Evolutionary conservation across 2,113 vertebrate genomes (phyloP).

Genomic region (Malurus alboscapulatus): DNA sequence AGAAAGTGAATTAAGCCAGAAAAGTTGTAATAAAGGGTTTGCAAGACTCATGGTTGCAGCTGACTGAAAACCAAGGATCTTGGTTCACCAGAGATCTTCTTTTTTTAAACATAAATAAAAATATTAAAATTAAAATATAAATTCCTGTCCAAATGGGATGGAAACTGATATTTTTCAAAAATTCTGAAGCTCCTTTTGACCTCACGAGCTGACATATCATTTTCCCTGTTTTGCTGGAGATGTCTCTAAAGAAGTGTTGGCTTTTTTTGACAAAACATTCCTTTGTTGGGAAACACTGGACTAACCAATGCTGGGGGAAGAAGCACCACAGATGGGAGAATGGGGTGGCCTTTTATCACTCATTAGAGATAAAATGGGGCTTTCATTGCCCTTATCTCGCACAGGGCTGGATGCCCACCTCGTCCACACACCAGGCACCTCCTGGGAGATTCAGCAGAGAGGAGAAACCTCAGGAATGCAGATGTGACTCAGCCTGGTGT

Average conservation of each 20-base stretch:
- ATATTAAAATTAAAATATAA: too few relatives aligned
- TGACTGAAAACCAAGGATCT: neutral
- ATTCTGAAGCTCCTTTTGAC: neutral
- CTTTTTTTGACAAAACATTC: neutral
- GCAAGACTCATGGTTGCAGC: neutral
- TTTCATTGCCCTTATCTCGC: neutral
- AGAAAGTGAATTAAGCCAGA: neutral
- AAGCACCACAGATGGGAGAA: neutral
- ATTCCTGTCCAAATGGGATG: neutral
- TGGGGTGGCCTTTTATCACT: neutral
- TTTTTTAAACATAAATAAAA: neutral
- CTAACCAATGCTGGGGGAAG: neutral
- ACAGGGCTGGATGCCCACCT: fast-evolving
- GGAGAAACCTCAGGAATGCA: neutral
- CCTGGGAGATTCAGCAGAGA: neutral
- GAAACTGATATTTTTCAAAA: neutral
- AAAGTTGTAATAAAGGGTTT: neutral
- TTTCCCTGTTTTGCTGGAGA: neutral
- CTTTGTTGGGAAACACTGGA: neutral
- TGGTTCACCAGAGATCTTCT: neutral
- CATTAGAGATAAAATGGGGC: neutral
- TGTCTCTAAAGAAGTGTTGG: fast-evolving
- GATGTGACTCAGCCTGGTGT: neutral
- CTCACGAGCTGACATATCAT: neutral
- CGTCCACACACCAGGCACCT: neutral